Percentiles rank a stretch among this genome's conserved stretches.
These are phyloP conservation scores for Pica pica DNA, from an alignment of 2,113 vertebrate genomes.

Conservation along the genomic window DNA sequence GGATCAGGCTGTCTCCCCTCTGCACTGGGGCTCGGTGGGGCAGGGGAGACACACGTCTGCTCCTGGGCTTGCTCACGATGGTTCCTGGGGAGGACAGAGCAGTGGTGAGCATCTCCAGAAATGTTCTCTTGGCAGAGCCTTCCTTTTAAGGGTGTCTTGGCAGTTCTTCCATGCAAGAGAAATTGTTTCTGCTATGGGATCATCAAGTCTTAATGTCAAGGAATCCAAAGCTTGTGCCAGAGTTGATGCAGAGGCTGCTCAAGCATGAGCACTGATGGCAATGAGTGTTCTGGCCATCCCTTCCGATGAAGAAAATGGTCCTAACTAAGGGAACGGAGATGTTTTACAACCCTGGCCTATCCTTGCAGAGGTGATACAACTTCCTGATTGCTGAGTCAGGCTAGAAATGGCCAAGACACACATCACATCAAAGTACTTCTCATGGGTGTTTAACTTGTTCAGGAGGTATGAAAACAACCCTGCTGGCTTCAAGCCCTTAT, in stretches of 20 bases:
- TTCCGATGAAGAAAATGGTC: background rate
- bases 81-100: background rate
- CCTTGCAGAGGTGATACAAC: background rate
- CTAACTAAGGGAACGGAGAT: background rate
- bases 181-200: slow-evolving; percentile 48
- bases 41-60: background rate
- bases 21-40: background rate
- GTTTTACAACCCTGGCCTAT: background rate
- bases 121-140: background rate
- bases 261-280: background rate
- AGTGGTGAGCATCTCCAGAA: background rate
- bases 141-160: slow-evolving; percentile 62
- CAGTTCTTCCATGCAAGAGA: background rate
- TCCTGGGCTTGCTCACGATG: background rate
- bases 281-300: rapidly evolving
- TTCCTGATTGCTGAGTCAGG: background rate
- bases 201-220: slow-evolving; percentile 39
- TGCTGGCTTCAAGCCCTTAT: background rate
- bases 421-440: background rate
- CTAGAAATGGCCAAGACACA: background rate
- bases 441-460: background rate
- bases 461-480: background rate
- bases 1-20: background rate
- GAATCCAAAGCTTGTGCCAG: slow-evolving; percentile 54
- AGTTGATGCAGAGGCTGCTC: background rate